Percentiles rank a stretch among this genome's conserved stretches.
phyloP scores from a whole-genome alignment of 2,888 invertebrate genomes.

The Actias luna region DNA sequence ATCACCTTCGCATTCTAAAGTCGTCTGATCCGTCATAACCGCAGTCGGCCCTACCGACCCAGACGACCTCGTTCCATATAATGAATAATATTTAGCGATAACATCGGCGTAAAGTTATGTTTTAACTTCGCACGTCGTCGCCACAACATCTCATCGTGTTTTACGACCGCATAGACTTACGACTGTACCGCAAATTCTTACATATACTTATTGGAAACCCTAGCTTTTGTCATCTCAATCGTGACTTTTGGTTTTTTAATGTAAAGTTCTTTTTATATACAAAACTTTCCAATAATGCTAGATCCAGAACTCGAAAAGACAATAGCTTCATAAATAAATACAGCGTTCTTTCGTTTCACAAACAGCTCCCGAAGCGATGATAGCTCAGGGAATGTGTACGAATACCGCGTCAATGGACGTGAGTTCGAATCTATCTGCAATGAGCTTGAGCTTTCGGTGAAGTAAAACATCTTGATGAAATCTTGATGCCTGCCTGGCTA shows the following conservation, averaged over 20 bases:
- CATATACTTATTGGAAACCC: not conserved
- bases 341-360: not conserved
- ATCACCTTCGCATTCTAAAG: slow-evolving; percentile 15
- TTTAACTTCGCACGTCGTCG: slow-evolving; percentile 32
- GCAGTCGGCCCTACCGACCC: slow-evolving; percentile 38
- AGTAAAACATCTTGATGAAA: too few relatives aligned
- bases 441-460: too few relatives aligned
- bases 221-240: not conserved
- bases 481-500: too few relatives aligned
- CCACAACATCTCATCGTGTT: slow-evolving; percentile 39
- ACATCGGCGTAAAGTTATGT: slow-evolving; percentile 38
- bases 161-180: slow-evolving; percentile 41
- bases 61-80: slow-evolving; percentile 56
- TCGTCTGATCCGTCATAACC: slow-evolving; percentile 30
- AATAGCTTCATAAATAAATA: too few relatives aligned
- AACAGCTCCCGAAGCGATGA: too few relatives aligned
- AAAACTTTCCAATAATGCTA: too few relatives aligned
- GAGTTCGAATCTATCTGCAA: too few relatives aligned
- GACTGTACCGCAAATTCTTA: slow-evolving; percentile 36
- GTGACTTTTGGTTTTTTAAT: not conserved
- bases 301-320: too few relatives aligned
- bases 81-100: slow-evolving; percentile 52
- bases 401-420: too few relatives aligned
- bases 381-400: too few relatives aligned
- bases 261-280: too few relatives aligned